These are phyloP conservation scores for Callionymus lyra DNA, from an alignment of 2,113 vertebrate species.

Conservation along the genomic window DNA sequence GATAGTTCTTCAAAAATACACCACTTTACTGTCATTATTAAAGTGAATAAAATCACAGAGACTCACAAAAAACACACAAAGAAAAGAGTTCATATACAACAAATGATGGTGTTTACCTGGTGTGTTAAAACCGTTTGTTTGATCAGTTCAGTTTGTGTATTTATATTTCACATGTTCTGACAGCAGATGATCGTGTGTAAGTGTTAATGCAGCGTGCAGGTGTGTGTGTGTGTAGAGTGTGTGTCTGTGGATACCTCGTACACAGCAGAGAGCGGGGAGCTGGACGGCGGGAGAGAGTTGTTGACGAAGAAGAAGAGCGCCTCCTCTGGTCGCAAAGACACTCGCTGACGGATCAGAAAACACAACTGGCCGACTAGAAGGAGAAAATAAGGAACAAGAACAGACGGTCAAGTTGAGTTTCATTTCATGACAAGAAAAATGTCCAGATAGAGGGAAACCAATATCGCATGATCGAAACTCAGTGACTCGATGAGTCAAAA, in stretches of 20 bases:
- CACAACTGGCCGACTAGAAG: conserved; percentile 88
- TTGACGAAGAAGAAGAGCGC: conserved; percentile 97
- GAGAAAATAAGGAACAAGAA: neutral
- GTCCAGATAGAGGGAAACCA: too few relatives aligned
- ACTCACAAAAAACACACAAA: too few relatives aligned
- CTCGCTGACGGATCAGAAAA: conserved; percentile 92
- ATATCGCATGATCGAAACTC: too few relatives aligned
- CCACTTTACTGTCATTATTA: too few relatives aligned
- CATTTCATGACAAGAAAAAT: conserved; percentile 6
- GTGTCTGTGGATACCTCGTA: conserved; percentile 78
- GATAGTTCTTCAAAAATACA: too few relatives aligned
- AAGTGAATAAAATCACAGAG: too few relatives aligned
- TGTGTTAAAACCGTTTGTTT: too few relatives aligned
- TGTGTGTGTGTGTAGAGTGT: neutral
- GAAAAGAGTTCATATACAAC: too few relatives aligned
- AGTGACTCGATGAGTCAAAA: too few relatives aligned
- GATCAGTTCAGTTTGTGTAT: too few relatives aligned
- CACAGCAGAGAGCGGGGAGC: conserved; percentile 87
- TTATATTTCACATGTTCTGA: neutral
- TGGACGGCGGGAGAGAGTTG: conserved; percentile 93
- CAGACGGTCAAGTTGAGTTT: neutral
- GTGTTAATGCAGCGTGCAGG: neutral
- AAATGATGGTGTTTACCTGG: too few relatives aligned
- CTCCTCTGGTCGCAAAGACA: conserved; percentile 91
- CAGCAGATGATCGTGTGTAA: neutral